Percentiles rank a stretch among this genome's conserved stretches.
Conservation (phyloP, 2,113 vertebrate species). For the Ceyx melanurus region DNA sequence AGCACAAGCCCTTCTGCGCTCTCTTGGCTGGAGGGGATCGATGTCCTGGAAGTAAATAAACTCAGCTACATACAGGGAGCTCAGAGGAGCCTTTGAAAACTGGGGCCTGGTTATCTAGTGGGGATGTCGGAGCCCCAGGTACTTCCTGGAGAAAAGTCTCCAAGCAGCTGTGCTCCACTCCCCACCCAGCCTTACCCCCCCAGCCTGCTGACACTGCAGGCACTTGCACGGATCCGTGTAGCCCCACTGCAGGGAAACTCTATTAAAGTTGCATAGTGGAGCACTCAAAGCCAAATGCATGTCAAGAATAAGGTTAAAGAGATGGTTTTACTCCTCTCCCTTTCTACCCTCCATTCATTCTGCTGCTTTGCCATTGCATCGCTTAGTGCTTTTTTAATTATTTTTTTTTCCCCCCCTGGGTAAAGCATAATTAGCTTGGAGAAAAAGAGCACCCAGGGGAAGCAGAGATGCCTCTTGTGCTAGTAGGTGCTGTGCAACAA, state of each 20-base stretch:
- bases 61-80: background rate
- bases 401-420: background rate
- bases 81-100: background rate
- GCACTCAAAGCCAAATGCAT: slow-evolving; percentile 11
- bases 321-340: background rate
- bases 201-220: background rate
- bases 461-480: accelerated
- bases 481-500: background rate
- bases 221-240: background rate
- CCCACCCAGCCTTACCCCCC: too few relatives aligned
- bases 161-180: accelerated
- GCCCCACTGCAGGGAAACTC: background rate
- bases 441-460: background rate
- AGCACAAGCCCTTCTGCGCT: background rate
- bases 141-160: background rate
- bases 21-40: background rate
- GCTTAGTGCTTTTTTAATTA: background rate
- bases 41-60: slow-evolving; percentile 29
- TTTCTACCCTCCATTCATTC: background rate
- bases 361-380: background rate
- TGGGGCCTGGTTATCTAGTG: background rate
- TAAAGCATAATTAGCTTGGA: background rate
- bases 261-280: slow-evolving; percentile 21
- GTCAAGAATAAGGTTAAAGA: slow-evolving; percentile 44
- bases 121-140: background rate